These are phyloP conservation scores for Onthophagus sagittarius DNA, from an alignment of 2,888 invertebrate genomes.

Conservation along the genomic window DNA sequence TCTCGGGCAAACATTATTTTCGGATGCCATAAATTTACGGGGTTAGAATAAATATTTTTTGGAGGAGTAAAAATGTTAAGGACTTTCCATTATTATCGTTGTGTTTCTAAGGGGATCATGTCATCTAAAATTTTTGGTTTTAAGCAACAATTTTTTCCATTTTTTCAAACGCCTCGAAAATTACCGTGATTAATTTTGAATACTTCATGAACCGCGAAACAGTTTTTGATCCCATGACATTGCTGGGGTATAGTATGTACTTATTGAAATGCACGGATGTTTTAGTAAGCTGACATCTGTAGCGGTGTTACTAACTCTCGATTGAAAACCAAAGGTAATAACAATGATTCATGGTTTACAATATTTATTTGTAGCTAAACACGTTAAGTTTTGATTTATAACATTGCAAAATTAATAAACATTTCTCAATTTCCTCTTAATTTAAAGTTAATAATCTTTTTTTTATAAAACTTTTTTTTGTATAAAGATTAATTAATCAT, in stretches of 20 bases:
- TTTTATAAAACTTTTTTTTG: no score
- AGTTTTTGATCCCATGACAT: neutral
- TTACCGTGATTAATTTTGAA: neutral
- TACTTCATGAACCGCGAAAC: neutral
- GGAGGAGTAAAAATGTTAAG: slow-evolving; percentile 51
- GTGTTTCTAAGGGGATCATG: neutral
- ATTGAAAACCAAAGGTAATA: neutral
- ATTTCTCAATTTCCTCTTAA: no score
- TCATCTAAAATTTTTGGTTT: neutral
- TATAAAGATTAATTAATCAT: no score
- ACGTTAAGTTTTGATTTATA: neutral
- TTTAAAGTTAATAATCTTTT: no score
- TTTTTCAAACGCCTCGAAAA: neutral
- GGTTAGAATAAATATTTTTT: slow-evolving; percentile 51
- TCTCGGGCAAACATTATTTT: slow-evolving; percentile 50
- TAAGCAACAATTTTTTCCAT: neutral
- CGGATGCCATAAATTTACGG: slow-evolving; percentile 50
- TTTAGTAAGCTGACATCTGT: neutral
- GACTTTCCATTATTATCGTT: slow-evolving; percentile 47
- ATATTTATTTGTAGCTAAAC: neutral
- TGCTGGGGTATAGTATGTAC: neutral
- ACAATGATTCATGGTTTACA: neutral
- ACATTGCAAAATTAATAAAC: neutral
- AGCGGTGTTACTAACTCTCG: neutral
- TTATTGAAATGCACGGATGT: neutral